Percentiles rank a stretch among this genome's conserved stretches.
Evolutionary conservation across 2,888 invertebrate species (phyloP).

Genomic region (Julus scanicus): DNA sequence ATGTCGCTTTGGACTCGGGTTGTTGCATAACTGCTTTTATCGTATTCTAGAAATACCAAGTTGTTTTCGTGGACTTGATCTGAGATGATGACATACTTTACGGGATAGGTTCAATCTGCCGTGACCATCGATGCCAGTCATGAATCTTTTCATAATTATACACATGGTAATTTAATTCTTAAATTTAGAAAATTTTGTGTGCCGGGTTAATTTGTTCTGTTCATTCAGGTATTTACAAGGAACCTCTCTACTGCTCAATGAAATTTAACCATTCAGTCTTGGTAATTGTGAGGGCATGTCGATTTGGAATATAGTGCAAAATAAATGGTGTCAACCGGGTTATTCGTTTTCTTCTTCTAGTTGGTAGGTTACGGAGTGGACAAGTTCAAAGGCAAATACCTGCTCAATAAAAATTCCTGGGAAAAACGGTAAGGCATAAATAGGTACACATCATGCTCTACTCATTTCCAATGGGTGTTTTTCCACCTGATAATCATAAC

Average conservation of each 20-base stretch:
- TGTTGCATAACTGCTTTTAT: no score
- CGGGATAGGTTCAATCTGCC: no score
- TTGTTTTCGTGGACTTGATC: no score
- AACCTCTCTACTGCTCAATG: constrained; percentile 21
- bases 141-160: constrained; percentile 86
- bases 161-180: constrained; percentile 76
- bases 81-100: no score
- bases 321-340: neutral
- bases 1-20: no score
- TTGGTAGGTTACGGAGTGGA: constrained; percentile 80
- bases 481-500: constrained; percentile 65
- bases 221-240: constrained; percentile 38
- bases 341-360: neutral
- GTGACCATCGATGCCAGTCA: no score
- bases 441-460: constrained; percentile 74
- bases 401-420: constrained; percentile 90
- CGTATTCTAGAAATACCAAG: no score
- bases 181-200: neutral
- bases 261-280: constrained; percentile 47
- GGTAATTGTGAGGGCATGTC: neutral
- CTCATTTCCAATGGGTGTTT: no score
- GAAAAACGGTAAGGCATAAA: constrained; percentile 85
- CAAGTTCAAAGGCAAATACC: constrained; percentile 72
- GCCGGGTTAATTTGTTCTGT: no score
- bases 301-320: neutral